A percentile compares a stretch with the other conserved stretches of the same genome.
phyloP scores from a whole-genome alignment of 2,113 vertebrate species.

The Thalassoma bifasciatum region DNA sequence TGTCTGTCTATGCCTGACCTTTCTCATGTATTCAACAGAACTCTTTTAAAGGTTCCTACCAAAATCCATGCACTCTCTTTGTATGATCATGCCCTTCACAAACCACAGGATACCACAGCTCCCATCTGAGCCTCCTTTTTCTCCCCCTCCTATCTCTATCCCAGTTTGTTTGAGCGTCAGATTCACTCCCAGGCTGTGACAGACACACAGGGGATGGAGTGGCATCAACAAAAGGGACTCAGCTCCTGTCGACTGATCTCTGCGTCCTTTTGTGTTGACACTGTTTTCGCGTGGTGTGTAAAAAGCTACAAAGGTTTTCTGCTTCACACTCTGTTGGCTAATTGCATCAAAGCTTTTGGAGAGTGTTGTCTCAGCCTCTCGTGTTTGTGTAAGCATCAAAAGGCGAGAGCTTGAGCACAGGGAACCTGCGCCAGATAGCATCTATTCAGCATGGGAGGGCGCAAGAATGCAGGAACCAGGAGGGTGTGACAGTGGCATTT shows the following conservation, averaged over 20 bases:
- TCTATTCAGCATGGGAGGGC: slow-evolving; percentile 50
- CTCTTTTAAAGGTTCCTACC: slow-evolving; percentile 60
- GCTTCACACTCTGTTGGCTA: slow-evolving; percentile 79
- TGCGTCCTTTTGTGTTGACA: slow-evolving; percentile 68
- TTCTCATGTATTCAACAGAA: slow-evolving; percentile 63
- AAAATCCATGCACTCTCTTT: slow-evolving; percentile 52
- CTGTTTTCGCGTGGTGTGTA: slow-evolving; percentile 53
- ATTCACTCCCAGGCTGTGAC: slow-evolving; percentile 45
- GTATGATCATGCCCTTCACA: slow-evolving; percentile 59
- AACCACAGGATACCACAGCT: slow-evolving; percentile 35
- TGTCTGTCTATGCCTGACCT: slow-evolving; percentile 69
- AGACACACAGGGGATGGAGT: slow-evolving; percentile 57
- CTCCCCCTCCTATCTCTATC: slow-evolving; percentile 24
- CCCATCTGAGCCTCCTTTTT: slow-evolving; percentile 45
- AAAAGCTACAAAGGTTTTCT: slow-evolving; percentile 79
- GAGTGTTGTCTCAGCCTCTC: slow-evolving; percentile 54
- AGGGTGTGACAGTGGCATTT: slow-evolving; percentile 61
- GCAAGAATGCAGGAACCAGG: slow-evolving; percentile 45
- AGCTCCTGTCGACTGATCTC: slow-evolving; percentile 65
- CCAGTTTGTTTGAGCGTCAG: slow-evolving; percentile 36
- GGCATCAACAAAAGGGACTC: slow-evolving; percentile 57
- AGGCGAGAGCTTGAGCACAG: slow-evolving; percentile 48
- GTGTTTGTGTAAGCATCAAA: slow-evolving; percentile 77
- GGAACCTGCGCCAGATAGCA: slow-evolving; percentile 67
- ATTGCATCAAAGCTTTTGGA: slow-evolving; percentile 79